These are phyloP conservation scores for Melieria picta DNA, from an alignment of 2,888 invertebrate genomes.

Conservation along the genomic window DNA sequence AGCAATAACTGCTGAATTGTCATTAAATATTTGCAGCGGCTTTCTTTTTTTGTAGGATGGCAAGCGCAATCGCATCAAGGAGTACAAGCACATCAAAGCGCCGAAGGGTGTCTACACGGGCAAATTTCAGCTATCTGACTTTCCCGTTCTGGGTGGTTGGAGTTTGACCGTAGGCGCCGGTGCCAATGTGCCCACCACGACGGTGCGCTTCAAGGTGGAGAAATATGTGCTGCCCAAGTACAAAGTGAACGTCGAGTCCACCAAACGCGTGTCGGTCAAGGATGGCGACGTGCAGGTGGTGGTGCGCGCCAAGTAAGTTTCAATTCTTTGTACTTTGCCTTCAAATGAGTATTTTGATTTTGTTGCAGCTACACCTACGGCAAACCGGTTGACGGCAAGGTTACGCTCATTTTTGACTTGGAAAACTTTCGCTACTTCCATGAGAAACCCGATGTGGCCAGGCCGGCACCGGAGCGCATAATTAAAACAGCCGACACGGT, in stretches of 20 bases:
- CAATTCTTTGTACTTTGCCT: no score
- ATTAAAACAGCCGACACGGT: constrained; percentile 54
- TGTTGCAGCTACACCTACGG: constrained; percentile 74
- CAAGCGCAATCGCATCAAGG: constrained; percentile 82
- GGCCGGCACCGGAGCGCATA: constrained; percentile 36
- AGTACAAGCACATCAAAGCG: constrained; percentile 73
- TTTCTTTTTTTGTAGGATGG: constrained; percentile 71
- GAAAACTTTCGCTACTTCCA: constrained; percentile 35
- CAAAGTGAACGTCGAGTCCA: constrained; percentile 83
- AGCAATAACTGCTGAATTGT: constrained; percentile 44
- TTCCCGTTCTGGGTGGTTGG: constrained; percentile 88
- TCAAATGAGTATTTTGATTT: background rate
- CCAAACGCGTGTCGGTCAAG: constrained; percentile 83
- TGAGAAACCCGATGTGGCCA: constrained; percentile 25
- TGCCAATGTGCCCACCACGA: constrained; percentile 47
- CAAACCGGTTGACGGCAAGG: constrained; percentile 86
- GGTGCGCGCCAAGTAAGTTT: constrained; percentile 67
- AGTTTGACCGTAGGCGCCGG: constrained; percentile 65
- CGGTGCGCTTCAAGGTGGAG: constrained; percentile 73
- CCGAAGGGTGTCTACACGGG: constrained; percentile 72
- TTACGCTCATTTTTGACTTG: constrained; percentile 67
- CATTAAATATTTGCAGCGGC: constrained; percentile 57
- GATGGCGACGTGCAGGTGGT: constrained; percentile 82
- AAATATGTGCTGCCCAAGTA: constrained; percentile 94
- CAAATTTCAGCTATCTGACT: constrained; percentile 79